A percentile compares a stretch with the other conserved stretches of the same genome.
Conservation (phyloP, 2,797 vertebrate genomes). For the Enteromius afrohamiltoni region DNA sequence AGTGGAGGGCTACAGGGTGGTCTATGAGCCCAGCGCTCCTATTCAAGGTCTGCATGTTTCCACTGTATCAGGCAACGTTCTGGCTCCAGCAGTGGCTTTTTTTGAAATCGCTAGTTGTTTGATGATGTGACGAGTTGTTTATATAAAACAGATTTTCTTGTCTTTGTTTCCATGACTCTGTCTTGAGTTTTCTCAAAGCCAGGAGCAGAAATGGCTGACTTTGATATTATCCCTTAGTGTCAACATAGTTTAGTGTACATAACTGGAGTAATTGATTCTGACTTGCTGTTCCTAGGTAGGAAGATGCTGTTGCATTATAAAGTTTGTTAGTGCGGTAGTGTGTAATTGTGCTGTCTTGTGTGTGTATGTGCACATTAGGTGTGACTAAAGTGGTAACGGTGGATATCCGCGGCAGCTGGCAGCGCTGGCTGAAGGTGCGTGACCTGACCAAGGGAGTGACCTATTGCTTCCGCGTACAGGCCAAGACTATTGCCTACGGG, state of each 20-base stretch:
- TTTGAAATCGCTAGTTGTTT: neutral
- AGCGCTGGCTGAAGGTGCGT: slow-evolving; percentile 92
- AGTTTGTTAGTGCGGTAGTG: neutral
- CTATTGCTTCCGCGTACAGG: slow-evolving; percentile 91
- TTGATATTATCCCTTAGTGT: slow-evolving; percentile 40
- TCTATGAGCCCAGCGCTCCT: slow-evolving; percentile 89
- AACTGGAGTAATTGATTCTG: slow-evolving; percentile 20
- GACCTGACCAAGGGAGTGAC: slow-evolving; percentile 88
- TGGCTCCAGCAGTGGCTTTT: neutral
- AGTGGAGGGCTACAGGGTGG: slow-evolving; percentile 91
- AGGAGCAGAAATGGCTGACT: slow-evolving; percentile 38
- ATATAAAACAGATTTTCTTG: slow-evolving; percentile 36
- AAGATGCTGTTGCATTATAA: neutral
- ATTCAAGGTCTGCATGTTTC: slow-evolving; percentile 81
- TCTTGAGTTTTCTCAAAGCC: slow-evolving; percentile 32
- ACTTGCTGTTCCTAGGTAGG: neutral
- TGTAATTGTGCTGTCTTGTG: slow-evolving; percentile 19
- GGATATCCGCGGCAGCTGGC: slow-evolving; percentile 92
- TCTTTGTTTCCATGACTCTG: slow-evolving; percentile 25
- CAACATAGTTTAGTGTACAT: slow-evolving; percentile 33
- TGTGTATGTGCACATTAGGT: slow-evolving; percentile 73
- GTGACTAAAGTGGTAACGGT: slow-evolving; percentile 96
- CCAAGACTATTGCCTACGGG: slow-evolving; percentile 89
- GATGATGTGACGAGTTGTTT: slow-evolving; percentile 9
- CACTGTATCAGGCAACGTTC: neutral